Percentiles rank a stretch among this genome's conserved stretches.
phyloP scores from a whole-genome alignment of 2,113 vertebrate species.

The Ceyx margarethae region DNA sequence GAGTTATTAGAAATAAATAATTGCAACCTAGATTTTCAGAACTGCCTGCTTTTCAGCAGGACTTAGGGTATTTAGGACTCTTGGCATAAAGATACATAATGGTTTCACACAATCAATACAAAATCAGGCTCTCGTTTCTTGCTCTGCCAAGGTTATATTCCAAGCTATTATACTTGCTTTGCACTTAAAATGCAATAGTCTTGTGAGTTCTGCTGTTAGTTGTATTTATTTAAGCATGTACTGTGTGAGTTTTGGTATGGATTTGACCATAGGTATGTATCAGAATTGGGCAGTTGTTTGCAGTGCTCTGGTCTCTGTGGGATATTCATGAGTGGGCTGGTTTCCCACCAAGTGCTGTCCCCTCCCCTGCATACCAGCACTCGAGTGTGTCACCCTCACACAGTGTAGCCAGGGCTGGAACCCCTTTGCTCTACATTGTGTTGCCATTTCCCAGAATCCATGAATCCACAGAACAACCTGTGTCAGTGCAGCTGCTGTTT shows the following conservation, averaged over 20 bases:
- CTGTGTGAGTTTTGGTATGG: neutral
- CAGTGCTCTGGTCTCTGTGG: neutral
- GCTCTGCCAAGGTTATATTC: too few relatives aligned
- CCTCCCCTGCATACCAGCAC: too few relatives aligned
- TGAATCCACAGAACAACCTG: accelerated
- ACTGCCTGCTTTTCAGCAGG: neutral
- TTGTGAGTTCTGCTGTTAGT: neutral
- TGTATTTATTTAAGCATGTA: neutral
- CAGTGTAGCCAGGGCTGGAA: neutral
- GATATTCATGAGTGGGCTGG: neutral
- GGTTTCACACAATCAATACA: neutral
- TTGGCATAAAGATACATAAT: neutral
- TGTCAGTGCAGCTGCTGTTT: neutral
- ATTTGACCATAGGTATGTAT: neutral
- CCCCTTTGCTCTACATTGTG: neutral
- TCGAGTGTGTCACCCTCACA: accelerated
- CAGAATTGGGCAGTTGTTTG: neutral
- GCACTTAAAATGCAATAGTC: neutral
- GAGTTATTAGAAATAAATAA: neutral
- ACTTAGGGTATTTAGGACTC: neutral
- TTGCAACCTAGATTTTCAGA: neutral
- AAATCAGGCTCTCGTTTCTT: neutral
- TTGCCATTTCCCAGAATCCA: neutral
- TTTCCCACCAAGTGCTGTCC: neutral
- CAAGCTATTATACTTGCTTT: neutral